Conservation (phyloP, 2,113 vertebrate genomes). For the Rhinoderma darwinii region DNA sequence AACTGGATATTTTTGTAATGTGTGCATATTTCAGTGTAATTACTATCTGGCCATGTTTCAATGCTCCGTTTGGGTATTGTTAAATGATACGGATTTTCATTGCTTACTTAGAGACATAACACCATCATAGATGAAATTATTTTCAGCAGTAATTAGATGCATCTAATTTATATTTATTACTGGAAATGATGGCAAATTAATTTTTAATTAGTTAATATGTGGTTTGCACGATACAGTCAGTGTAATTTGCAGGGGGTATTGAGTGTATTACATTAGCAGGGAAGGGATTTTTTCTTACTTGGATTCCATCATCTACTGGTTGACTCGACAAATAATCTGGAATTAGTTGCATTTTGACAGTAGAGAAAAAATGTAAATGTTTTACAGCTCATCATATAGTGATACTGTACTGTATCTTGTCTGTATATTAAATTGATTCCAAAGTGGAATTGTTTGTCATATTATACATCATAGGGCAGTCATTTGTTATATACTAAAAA, state of each 20-base stretch:
- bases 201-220: conserved; percentile 58
- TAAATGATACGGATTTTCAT: conserved; percentile 42
- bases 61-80: conserved; percentile 33
- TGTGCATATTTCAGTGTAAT: conserved; percentile 33
- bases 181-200: conserved; percentile 51
- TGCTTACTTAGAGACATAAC: conserved; percentile 49
- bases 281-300: conserved; percentile 20
- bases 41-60: conserved; percentile 42
- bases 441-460: not conserved
- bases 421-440: not conserved
- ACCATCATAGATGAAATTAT: conserved; percentile 43
- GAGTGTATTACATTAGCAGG: conserved; percentile 31
- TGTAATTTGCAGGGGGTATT: conserved; percentile 38
- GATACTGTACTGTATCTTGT: not conserved
- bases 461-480: not conserved
- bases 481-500: not conserved
- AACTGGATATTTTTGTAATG: conserved; percentile 31
- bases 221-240: conserved; percentile 28
- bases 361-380: not conserved
- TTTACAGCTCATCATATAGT: not conserved
- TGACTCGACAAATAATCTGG: not conserved
- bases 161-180: conserved; percentile 59
- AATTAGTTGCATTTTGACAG: conserved; percentile 19
- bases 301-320: not conserved
- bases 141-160: conserved; percentile 55